Conservation (phyloP, 2,113 vertebrate genomes). For the Fulmarus glacialis region DNA sequence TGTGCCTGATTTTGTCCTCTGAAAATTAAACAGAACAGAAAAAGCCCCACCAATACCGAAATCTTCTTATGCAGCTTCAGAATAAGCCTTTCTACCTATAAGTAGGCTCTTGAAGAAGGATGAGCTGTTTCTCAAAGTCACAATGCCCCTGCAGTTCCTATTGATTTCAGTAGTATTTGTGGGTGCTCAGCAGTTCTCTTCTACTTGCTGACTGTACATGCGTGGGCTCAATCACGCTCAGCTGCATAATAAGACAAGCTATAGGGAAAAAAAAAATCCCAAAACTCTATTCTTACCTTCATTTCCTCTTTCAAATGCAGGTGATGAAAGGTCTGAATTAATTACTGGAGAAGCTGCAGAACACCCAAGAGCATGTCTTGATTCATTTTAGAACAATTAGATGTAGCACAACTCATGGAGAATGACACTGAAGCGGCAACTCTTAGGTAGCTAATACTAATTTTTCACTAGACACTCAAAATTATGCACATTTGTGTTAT, state of each 20-base stretch:
- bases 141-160: neutral
- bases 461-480: neutral
- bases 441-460: neutral
- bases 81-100: neutral
- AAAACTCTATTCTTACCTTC: neutral
- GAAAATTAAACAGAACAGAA: neutral
- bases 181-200: slow-evolving; percentile 9
- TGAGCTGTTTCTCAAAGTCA: neutral
- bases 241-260: neutral
- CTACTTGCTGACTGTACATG: neutral
- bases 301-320: neutral
- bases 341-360: neutral
- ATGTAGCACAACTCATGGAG: neutral
- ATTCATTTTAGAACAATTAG: neutral
- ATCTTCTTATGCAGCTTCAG: neutral
- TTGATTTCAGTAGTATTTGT: neutral
- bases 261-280: neutral
- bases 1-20: neutral
- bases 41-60: neutral
- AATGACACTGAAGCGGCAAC: neutral
- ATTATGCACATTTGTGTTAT: neutral
- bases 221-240: neutral
- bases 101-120: neutral
- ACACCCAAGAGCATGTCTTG: neutral
- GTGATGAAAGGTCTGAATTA: neutral